Evolutionary conservation across 2,113 vertebrate genomes (phyloP).

Genomic region (Oreochromis niloticus): DNA sequence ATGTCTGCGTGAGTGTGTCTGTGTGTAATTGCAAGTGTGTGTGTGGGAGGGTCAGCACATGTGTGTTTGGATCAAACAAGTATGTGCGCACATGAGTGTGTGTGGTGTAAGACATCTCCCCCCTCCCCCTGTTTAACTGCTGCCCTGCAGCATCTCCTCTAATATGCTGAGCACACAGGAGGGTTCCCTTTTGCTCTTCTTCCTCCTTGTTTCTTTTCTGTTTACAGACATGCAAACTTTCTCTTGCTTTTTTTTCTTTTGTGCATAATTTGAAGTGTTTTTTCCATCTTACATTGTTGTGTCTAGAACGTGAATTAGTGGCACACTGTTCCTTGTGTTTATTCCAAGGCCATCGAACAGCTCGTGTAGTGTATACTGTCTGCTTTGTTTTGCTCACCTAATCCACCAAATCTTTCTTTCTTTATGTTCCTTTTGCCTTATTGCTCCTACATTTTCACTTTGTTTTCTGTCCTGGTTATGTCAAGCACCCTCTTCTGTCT

Average conservation of each 20-base stretch:
- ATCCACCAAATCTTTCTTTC: neutral
- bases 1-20: slow-evolving; percentile 7
- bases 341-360: neutral
- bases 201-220: neutral
- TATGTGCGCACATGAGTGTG: neutral
- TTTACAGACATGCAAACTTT: neutral
- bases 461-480: neutral
- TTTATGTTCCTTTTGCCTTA: neutral
- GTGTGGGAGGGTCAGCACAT: slow-evolving; percentile 17
- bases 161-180: slow-evolving; percentile 44
- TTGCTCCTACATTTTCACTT: neutral
- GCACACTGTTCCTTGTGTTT: neutral
- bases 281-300: neutral
- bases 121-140: neutral
- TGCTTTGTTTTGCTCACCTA: neutral
- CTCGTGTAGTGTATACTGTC: neutral
- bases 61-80: slow-evolving; percentile 16
- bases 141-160: slow-evolving; percentile 29
- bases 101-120: neutral
- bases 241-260: neutral
- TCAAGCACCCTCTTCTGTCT: neutral
- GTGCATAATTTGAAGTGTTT: neutral
- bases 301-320: neutral
- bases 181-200: slow-evolving; percentile 7
- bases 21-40: neutral